These are phyloP conservation scores for Morpho deidamia DNA, from an alignment of 2,888 invertebrate species.

Conservation along the genomic window DNA sequence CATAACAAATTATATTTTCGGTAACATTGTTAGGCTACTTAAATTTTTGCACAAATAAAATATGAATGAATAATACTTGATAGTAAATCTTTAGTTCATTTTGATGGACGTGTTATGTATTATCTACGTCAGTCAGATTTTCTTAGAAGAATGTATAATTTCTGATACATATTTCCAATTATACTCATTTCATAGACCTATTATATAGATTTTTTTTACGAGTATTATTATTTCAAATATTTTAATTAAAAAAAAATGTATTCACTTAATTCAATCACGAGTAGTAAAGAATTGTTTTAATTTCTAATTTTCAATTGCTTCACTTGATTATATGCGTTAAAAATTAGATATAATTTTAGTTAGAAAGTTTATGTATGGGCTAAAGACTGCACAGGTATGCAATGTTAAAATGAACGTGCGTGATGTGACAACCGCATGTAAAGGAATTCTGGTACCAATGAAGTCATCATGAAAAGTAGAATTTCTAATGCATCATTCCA, in stretches of 20 bases:
- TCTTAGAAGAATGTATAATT: too few relatives aligned
- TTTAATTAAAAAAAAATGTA: too few relatives aligned
- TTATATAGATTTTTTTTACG: too few relatives aligned
- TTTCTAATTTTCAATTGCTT: not conserved
- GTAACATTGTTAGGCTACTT: not conserved
- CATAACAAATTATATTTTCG: constrained; percentile 26
- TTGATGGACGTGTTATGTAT: too few relatives aligned
- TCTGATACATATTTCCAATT: too few relatives aligned
- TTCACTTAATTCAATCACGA: too few relatives aligned
- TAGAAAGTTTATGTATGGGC: not conserved
- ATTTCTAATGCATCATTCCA: constrained; percentile 72
- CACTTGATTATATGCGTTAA: not conserved
- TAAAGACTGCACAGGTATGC: not conserved
- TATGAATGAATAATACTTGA: too few relatives aligned
- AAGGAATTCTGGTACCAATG: constrained; percentile 60
- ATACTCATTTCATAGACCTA: too few relatives aligned
- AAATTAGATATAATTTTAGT: not conserved
- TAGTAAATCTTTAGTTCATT: too few relatives aligned
- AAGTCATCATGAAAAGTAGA: constrained; percentile 66
- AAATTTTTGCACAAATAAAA: not conserved
- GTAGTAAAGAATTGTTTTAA: too few relatives aligned
- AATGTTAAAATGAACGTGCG: constrained; percentile 28
- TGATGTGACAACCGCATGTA: constrained; percentile 42
- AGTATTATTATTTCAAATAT: too few relatives aligned
- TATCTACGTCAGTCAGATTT: too few relatives aligned